Base-by-base conservation (phyloP, 2,113 vertebrate species). In the Erpornis zantholeuca region DNA sequence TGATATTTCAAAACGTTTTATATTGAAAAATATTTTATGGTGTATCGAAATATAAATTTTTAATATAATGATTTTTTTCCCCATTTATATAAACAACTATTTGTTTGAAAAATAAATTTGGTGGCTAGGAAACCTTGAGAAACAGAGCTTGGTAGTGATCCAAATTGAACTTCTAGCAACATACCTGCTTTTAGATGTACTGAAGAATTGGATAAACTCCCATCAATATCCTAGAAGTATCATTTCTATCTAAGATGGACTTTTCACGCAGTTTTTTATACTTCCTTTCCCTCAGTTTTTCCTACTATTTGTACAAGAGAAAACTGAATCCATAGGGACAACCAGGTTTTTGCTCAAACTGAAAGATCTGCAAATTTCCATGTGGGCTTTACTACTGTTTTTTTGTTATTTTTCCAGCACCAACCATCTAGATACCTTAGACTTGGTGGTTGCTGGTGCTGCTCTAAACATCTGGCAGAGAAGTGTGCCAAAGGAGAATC, bases 391-490 rank as follows among this genome's bases (percentile, higher is more conserved):
- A 35, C 33, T 11, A 6, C 29, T 61, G 10, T 0, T 25, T 69
- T 56, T 70, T 78, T 23, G 13, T 15, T 47, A 36, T 65, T 92
- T 92, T 91, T 68, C 36, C 10, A 36, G 20, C 31, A 72, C 28
- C 59, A 36, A 49, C 9, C 1, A 16, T 45, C 52, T 64, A 47
- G 31, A 35, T 84, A 71, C 81, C 77, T 56, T 78, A 86, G 86
- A 87, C 57, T 31, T 68, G 31, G 12, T 70, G 29, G 27, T 20
- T 73, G 35, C 49, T 95, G 47, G 14, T 89, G 47, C 38, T 81
- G 52, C 33, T 86, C 44, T 79, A 83, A 93, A 91, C 83, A 95
- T 95, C 77, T 96, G 89, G 94, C 69, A 81, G 61, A 21, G 11
- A 81, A 90, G 13, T 71, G 61, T 79, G 73, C 44, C 3, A 11